A percentile compares a stretch with the other conserved stretches of the same genome.
phyloP scores from a whole-genome alignment of 2,113 vertebrate genomes.

The Pomatorhinus ruficollis region DNA sequence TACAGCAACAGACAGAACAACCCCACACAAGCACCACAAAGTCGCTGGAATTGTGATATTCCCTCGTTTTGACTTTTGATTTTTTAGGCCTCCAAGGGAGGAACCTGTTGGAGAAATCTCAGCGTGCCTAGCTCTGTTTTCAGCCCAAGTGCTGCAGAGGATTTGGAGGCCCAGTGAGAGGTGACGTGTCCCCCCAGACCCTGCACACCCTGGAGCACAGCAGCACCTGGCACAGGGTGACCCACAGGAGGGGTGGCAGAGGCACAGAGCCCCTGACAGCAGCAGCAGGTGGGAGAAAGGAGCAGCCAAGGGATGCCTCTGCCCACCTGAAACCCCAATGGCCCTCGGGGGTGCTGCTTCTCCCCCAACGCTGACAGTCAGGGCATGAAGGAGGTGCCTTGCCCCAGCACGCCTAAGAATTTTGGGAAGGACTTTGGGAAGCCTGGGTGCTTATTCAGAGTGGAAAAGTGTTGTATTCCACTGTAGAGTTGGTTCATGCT shows the following conservation, averaged over 20 bases:
- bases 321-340: background rate
- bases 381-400: background rate
- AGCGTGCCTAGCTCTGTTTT: background rate
- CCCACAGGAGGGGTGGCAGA: background rate
- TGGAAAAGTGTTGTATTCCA: too few species aligned
- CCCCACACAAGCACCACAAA: rapidly evolving
- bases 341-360: rapidly evolving
- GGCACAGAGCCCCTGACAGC: rapidly evolving
- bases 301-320: background rate
- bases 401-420: background rate
- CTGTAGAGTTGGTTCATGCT: too few species aligned
- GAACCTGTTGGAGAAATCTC: background rate
- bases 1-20: background rate
- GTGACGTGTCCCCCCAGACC: rapidly evolving
- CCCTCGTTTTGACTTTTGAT: rapidly evolving
- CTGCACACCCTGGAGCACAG: rapidly evolving
- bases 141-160: background rate
- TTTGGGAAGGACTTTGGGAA: background rate
- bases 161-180: rapidly evolving
- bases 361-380: background rate
- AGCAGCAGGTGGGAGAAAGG: background rate
- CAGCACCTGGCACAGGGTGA: background rate
- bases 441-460: rapidly evolving
- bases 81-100: background rate
- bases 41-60: rapidly evolving